Conservation (phyloP, 37 sponge, comb jelly and placozoan genomes). For the Tethya wilhelma region DNA sequence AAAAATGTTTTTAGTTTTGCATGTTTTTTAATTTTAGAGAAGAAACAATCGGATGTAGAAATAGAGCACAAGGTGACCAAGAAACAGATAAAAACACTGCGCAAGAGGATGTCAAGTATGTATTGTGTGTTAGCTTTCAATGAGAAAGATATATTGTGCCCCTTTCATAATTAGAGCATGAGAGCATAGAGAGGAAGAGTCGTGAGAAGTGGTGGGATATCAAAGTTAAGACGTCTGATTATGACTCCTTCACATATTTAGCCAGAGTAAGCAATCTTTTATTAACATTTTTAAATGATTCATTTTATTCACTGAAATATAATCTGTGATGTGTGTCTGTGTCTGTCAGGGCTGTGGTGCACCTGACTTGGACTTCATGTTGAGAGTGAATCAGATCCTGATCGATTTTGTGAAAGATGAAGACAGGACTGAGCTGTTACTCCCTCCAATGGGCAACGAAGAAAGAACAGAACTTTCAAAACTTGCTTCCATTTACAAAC, state of each 20-base stretch:
- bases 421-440: slow-evolving; percentile 53
- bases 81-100: slow-evolving; percentile 42
- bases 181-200: slow-evolving; percentile 38
- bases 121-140: not conserved
- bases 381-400: slow-evolving; percentile 78
- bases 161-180: slow-evolving; percentile 19
- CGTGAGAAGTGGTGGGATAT: slow-evolving; percentile 56
- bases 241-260: slow-evolving; percentile 55
- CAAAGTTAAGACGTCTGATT: slow-evolving; percentile 59
- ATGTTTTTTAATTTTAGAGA: slow-evolving; percentile 29
- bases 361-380: slow-evolving; percentile 76
- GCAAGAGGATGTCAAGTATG: slow-evolving; percentile 40
- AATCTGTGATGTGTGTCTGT: not conserved
- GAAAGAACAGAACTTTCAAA: slow-evolving; percentile 77
- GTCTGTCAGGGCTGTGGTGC: slow-evolving; percentile 19
- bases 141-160: not conserved
- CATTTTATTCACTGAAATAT: not conserved
- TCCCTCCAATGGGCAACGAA: slow-evolving; percentile 79
- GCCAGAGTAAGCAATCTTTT: slow-evolving; percentile 51
- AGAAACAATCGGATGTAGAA: slow-evolving; percentile 23
- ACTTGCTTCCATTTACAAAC: slow-evolving; percentile 78
- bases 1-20: not conserved
- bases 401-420: slow-evolving; percentile 75
- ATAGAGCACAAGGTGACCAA: slow-evolving; percentile 47
- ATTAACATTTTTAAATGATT: not conserved